Conservation (phyloP, 2,888 invertebrate genomes). For the Lasioglossum villosulum region DNA sequence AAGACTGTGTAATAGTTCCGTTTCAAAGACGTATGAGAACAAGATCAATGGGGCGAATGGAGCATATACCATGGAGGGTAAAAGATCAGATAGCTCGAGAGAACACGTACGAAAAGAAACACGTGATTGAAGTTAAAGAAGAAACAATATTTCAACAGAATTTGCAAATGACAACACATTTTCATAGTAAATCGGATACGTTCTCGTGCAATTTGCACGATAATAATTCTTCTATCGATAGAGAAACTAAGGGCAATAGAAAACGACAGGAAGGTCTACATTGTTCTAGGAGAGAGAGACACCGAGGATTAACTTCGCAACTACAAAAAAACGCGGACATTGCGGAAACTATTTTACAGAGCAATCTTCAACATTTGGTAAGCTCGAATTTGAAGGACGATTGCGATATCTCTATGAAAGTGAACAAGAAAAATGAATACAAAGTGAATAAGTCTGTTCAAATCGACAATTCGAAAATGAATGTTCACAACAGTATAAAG, state of each 20-base stretch:
- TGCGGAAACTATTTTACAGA: background rate
- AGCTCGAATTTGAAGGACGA: background rate
- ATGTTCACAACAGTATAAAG: background rate
- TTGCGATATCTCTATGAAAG: background rate
- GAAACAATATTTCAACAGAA: background rate
- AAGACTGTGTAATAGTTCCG: background rate
- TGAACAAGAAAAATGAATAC: background rate
- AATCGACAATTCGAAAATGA: background rate
- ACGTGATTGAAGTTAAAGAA: background rate
- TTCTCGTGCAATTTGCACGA: background rate
- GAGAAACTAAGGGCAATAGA: background rate
- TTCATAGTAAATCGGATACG: background rate
- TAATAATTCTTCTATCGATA: background rate
- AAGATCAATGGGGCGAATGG: background rate
- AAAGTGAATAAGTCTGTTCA: conserved; percentile 13
- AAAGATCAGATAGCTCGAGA: background rate
- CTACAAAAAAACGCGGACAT: no score
- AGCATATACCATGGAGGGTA: accelerated
- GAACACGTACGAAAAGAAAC: background rate
- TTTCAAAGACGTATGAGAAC: background rate
- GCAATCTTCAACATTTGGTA: background rate
- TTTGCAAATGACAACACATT: background rate
- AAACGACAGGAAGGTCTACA: background rate
- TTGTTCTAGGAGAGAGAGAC: background rate
- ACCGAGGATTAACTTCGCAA: background rate